Conservation (phyloP, 2,888 invertebrate species). For the Eueremaeus valkanovi region DNA sequence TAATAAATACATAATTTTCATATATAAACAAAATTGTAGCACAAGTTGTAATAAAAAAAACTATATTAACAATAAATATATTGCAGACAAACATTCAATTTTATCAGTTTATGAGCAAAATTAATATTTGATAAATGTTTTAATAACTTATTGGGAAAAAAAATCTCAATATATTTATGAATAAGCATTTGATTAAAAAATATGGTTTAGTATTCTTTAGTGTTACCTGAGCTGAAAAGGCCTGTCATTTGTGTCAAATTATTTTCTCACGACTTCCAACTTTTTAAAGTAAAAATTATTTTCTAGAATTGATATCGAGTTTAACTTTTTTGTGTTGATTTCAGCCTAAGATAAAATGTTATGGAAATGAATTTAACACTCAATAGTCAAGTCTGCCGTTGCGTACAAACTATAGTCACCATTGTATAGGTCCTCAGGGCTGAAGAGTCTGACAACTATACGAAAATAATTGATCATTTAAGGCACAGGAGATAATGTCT, state of each 20-base stretch:
- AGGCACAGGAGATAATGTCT: slow-evolving; percentile 11
- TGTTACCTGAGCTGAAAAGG: background rate
- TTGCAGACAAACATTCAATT: background rate
- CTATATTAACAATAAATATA: too few species aligned
- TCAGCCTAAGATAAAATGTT: background rate
- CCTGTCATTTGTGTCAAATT: slow-evolving; percentile 2
- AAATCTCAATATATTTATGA: background rate
- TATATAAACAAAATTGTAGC: too few species aligned
- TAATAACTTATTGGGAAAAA: background rate
- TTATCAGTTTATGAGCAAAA: background rate
- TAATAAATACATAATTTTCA: background rate
- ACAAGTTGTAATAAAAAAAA: too few species aligned
- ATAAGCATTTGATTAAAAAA: background rate
- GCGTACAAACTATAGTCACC: background rate
- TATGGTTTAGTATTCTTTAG: background rate
- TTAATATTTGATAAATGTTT: background rate
- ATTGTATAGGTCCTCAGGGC: background rate
- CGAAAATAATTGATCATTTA: slow-evolving; percentile 18
- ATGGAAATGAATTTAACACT: slow-evolving; percentile 5
- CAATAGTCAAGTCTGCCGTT: background rate
- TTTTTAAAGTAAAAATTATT: background rate
- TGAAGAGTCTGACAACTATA: slow-evolving; percentile 5
- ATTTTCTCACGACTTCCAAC: slow-evolving; percentile 11
- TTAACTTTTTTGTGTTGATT: slow-evolving; percentile 18
- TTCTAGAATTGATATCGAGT: background rate